Percentiles rank a stretch among this genome's conserved stretches.
These are phyloP conservation scores for Scelioninae gen. 1 DNA, from an alignment of 2,888 invertebrate genomes.

Conservation along the genomic window DNA sequence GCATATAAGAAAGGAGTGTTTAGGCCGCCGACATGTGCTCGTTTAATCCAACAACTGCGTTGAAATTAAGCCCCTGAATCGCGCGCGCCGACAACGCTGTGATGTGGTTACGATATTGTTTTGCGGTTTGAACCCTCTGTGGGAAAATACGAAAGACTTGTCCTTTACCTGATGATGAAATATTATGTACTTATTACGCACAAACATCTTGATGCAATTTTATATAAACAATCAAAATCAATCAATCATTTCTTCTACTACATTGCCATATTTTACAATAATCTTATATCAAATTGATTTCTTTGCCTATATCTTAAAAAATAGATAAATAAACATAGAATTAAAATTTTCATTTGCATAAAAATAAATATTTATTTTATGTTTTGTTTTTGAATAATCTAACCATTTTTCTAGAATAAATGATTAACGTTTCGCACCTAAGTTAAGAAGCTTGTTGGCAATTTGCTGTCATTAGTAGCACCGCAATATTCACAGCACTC, in stretches of 20 bases:
- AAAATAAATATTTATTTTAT: background rate
- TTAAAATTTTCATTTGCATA: background rate
- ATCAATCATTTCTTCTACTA: background rate
- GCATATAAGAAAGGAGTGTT: conserved; percentile 42
- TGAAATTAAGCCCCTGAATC: conserved; percentile 65
- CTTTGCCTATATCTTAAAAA: background rate
- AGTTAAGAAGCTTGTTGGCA: conserved; percentile 67
- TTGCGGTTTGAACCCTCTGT: conserved; percentile 79
- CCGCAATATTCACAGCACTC: conserved; percentile 67
- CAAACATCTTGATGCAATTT: conserved; percentile 4
- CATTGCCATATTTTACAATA: background rate
- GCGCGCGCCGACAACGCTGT: conserved; percentile 74
- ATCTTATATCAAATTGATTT: no score
- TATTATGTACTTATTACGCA: conserved; percentile 28
- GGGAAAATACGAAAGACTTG: conserved; percentile 75
- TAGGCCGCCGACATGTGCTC: conserved; percentile 64
- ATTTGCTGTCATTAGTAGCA: conserved; percentile 65
- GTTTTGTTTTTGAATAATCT: background rate
- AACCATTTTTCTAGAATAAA: conserved; percentile 40
- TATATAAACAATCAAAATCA: background rate
- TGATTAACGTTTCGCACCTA: conserved; percentile 66
- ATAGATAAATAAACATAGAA: background rate
- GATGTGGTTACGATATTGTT: conserved; percentile 77
- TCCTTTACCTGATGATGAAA: conserved; percentile 64
- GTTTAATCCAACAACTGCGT: conserved; percentile 70